These are phyloP conservation scores for Antennarius striatus DNA, from an alignment of 2,113 vertebrate genomes.

Conservation along the genomic window DNA sequence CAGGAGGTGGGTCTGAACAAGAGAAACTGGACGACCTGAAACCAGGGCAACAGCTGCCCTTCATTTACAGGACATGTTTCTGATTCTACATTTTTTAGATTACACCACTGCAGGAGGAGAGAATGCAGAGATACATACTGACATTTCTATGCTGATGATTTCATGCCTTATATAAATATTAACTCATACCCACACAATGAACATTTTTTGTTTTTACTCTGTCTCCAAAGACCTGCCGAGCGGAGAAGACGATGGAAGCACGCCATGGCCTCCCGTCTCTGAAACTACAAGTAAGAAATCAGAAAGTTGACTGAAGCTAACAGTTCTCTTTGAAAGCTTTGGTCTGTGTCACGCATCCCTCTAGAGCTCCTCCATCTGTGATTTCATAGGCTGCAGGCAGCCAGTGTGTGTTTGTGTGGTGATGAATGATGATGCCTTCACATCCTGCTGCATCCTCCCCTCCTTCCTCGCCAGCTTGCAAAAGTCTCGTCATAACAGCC, in stretches of 20 bases:
- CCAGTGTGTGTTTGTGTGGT: background rate
- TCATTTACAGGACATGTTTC: constrained; percentile 35
- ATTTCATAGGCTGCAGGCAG: background rate
- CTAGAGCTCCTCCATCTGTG: constrained; percentile 30
- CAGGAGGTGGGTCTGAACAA: constrained; percentile 73
- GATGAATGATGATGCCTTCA: constrained; percentile 58
- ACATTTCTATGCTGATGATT: too few species aligned
- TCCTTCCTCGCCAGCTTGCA: constrained; percentile 18
- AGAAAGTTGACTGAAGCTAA: background rate
- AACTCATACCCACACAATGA: too few species aligned
- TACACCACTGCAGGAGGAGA: constrained; percentile 11
- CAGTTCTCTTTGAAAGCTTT: constrained; percentile 8
- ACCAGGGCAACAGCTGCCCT: constrained; percentile 54
- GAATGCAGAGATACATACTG: background rate
- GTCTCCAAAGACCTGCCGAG: constrained; percentile 70
- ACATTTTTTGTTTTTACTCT: background rate
- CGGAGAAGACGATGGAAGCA: constrained; percentile 80
- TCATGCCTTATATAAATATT: too few species aligned
- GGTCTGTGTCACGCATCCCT: constrained; percentile 23
- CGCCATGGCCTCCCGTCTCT: constrained; percentile 51
- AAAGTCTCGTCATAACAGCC: constrained; percentile 65
- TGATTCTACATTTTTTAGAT: constrained; percentile 31
- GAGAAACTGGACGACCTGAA: constrained; percentile 10
- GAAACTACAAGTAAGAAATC: constrained; percentile 72
- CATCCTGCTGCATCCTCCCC: constrained; percentile 56